phyloP scores from a whole-genome alignment of 1,140 invertebrate species.

The Pachypsylla venusta region DNA sequence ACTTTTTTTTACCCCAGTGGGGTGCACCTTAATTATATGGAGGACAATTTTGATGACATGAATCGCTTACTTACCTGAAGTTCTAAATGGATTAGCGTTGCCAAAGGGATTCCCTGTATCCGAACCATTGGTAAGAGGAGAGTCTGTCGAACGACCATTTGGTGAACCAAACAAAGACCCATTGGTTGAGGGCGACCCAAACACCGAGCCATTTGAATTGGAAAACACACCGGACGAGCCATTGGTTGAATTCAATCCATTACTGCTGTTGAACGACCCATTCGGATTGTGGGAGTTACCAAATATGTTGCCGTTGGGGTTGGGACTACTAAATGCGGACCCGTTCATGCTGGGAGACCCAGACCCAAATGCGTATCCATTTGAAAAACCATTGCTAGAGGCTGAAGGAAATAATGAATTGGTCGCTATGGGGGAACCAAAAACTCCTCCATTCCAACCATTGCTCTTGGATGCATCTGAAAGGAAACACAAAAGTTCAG shows the following conservation, averaged over 20 bases:
- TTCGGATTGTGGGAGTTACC: neutral
- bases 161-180: neutral
- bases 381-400: neutral
- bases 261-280: too few species aligned
- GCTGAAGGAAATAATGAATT: neutral
- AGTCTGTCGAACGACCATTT: neutral
- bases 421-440: neutral
- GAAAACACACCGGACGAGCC: neutral
- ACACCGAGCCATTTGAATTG: neutral
- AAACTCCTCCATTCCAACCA: neutral
- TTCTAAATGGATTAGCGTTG: neutral
- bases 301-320: neutral
- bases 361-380: neutral
- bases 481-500: too few species aligned
- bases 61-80: neutral
- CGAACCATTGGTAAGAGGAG: neutral
- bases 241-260: neutral
- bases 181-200: conserved; percentile 5
- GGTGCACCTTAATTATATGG: too few species aligned
- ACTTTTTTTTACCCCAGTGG: too few species aligned
- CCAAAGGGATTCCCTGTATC: neutral
- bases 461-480: neutral
- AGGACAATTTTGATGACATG: too few species aligned
- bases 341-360: too few species aligned
- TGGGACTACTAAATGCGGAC: too few species aligned